Base-by-base conservation (phyloP, 1,140 invertebrate genomes). In the Cyclargus thomasi region DNA sequence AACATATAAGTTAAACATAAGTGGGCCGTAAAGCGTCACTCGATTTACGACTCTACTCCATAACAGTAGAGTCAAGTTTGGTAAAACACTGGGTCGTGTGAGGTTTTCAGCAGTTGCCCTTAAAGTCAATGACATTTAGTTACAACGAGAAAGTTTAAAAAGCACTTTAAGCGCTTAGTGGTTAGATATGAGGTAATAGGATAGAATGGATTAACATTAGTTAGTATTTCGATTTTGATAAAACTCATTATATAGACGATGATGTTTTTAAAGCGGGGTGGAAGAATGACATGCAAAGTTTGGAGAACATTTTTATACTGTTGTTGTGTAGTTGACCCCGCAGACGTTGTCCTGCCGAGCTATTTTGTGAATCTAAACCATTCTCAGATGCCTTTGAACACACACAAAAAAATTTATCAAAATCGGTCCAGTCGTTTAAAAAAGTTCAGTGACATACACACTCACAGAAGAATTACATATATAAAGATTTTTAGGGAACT, bases 81-180 rank as follows among this genome's bases (percentile, higher is more conserved):
- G n/a, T 10, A 16, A 1, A 1, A 47, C 14, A 59, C 18, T 59
- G 17, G 29, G 5, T 5, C 10, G 18, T 59, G 39, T 47, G 39
- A 47, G 39, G 11, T 47, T 59, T 59, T 20, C 17, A 20, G 55
- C 2, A 59, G 17, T 59, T 59, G 55, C 55, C 55, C 55, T 59
- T 21, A 47, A 11, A 59, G 55, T 59, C 55, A 59, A 11, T 59
- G 55, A 59, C 55, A 57, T 57, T 57, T 17, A 57, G 17, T 14
- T 47, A 47, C 39, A 47, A 11, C 11, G 39, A 47, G 39, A 47
- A 47, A 47, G 39, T 47, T 47, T 47, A 47, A 47, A 47, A 47
- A 47, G 39, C 39, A 2, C 14, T 47, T 16, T 47, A 14, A 47
- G 36, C 10, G 8, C 29, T 4, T 39, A 39, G 39, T 16, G 39